Conservation (phyloP, 1,140 invertebrate genomes). For the Cardiocondyla obscurior region DNA sequence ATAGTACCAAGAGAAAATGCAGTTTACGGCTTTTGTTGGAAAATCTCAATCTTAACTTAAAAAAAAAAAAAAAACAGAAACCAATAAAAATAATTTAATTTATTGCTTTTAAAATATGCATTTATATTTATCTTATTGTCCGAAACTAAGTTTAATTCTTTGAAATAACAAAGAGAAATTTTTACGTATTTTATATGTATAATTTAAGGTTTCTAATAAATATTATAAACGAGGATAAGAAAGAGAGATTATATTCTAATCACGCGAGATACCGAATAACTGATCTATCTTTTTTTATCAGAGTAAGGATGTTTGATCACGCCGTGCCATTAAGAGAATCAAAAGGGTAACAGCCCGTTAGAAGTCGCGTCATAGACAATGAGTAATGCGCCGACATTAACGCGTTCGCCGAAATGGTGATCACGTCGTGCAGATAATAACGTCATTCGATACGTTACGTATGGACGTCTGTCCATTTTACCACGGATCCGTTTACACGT, state of each 20-base stretch:
- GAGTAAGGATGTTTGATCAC: conserved; percentile 7
- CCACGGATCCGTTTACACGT: conserved; percentile 51
- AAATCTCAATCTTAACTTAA: not conserved
- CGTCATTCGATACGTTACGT: conserved; percentile 48
- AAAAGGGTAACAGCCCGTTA: conserved; percentile 28
- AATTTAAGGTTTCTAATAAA: not conserved
- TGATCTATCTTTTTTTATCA: not conserved
- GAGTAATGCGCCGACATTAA: conserved; percentile 36
- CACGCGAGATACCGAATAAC: not conserved
- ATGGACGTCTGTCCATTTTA: conserved; percentile 52
- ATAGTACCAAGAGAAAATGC: not conserved
- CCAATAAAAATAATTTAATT: conserved; percentile 2
- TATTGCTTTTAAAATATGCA: not conserved
- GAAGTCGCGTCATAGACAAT: conserved; percentile 24
- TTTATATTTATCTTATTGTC: not conserved
- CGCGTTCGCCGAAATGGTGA: conserved; percentile 43
- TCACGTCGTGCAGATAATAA: conserved; percentile 52
- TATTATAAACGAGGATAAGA: not conserved
- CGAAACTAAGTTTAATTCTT: conserved; percentile 9
- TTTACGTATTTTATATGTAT: not conserved
- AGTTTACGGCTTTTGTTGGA: not conserved
- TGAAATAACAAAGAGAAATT: conserved; percentile 1
- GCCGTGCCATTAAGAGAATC: not conserved
- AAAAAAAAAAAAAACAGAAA: too few relatives aligned
- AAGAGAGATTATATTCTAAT: not conserved